A percentile compares a stretch with the other conserved stretches of the same genome.
phyloP scores from a whole-genome alignment of 1,140 invertebrate species.

The Drosophila fuyamai region DNA sequence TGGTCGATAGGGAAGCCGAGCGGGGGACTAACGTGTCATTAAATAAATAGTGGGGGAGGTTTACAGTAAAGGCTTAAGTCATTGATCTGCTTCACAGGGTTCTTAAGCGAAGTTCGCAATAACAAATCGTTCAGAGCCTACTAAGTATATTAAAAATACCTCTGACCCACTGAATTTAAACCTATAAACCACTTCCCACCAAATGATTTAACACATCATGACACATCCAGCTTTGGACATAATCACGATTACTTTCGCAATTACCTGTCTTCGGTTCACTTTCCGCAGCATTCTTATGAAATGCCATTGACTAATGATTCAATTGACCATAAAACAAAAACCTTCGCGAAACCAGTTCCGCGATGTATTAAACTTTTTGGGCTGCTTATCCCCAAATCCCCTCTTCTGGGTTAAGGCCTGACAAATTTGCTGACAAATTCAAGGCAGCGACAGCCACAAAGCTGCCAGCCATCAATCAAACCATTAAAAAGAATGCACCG shows the following conservation, averaged over 20 bases:
- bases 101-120: not conserved
- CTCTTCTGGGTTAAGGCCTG: slow-evolving; percentile 48
- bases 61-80: slow-evolving; percentile 17
- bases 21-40: slow-evolving; percentile 40
- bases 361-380: slow-evolving; percentile 47
- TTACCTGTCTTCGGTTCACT: slow-evolving; percentile 57
- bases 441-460: slow-evolving; percentile 70
- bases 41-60: slow-evolving; percentile 40
- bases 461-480: slow-evolving; percentile 79
- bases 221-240: slow-evolving; percentile 19
- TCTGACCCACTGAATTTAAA: slow-evolving; percentile 1
- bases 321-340: slow-evolving; percentile 65
- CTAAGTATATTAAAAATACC: too few relatives aligned
- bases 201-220: not conserved
- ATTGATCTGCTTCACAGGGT: slow-evolving; percentile 10
- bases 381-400: slow-evolving; percentile 2
- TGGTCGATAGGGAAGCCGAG: slow-evolving; percentile 50
- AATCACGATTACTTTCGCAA: slow-evolving; percentile 55
- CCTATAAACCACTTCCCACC: not conserved
- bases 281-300: slow-evolving; percentile 58
- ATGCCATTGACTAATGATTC: slow-evolving; percentile 70
- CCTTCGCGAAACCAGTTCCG: slow-evolving; percentile 60
- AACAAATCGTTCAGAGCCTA: not conserved
- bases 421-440: slow-evolving; percentile 82
- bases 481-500: slow-evolving; percentile 82